These are phyloP conservation scores for Drepana arcuata DNA, from an alignment of 1,140 invertebrate species.

Conservation along the genomic window DNA sequence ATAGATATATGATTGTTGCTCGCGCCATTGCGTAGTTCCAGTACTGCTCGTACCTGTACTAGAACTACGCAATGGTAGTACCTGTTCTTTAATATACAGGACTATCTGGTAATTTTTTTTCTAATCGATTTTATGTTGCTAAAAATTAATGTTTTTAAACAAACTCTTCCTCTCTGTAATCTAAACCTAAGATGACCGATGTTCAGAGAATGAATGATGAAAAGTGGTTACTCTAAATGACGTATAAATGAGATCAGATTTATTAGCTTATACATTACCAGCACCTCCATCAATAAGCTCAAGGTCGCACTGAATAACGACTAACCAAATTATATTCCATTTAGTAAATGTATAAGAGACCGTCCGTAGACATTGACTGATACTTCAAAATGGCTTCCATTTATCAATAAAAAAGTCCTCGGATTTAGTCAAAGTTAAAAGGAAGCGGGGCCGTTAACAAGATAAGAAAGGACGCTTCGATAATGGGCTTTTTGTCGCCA, in stretches of 20 bases:
- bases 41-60: too few relatives aligned
- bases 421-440: conserved; percentile 44
- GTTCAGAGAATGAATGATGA: neutral
- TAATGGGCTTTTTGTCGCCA: conserved; percentile 53
- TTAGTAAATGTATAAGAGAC: conserved; percentile 10
- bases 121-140: too few relatives aligned
- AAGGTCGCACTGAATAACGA: neutral
- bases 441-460: conserved; percentile 43
- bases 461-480: conserved; percentile 39
- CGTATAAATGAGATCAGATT: too few relatives aligned
- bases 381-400: conserved; percentile 20
- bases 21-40: too few relatives aligned
- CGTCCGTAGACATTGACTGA: conserved; percentile 15
- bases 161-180: too few relatives aligned
- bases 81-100: too few relatives aligned
- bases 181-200: neutral
- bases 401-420: conserved; percentile 28
- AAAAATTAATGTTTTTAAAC: too few relatives aligned
- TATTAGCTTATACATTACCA: too few relatives aligned
- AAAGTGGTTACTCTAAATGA: neutral
- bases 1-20: too few relatives aligned
- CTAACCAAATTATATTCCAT: conserved; percentile 3
- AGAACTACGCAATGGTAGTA: too few relatives aligned
- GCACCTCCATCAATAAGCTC: too few relatives aligned
- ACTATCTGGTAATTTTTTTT: too few relatives aligned